Percentiles rank a stretch among this genome's conserved stretches.
Evolutionary conservation across 2,888 invertebrate species (phyloP).

Genomic region (Macrophya annulata): DNA sequence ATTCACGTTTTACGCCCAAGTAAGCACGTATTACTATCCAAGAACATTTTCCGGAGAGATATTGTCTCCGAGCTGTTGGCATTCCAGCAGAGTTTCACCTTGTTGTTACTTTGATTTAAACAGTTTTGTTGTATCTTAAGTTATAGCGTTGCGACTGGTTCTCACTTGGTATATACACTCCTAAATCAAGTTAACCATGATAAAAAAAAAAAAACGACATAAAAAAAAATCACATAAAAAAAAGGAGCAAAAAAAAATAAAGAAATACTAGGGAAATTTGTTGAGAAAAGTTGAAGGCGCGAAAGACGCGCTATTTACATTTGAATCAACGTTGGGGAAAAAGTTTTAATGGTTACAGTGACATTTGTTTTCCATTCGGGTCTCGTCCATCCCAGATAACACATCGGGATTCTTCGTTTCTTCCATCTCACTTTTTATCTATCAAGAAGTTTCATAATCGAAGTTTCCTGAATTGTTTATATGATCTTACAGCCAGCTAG

Average conservation of each 20-base stretch:
- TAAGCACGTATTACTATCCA: slow-evolving; percentile 39
- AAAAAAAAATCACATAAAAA: background rate
- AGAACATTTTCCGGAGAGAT: slow-evolving; percentile 23
- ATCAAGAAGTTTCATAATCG: slow-evolving; percentile 77
- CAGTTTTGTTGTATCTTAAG: background rate
- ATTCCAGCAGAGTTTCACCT: slow-evolving; percentile 8
- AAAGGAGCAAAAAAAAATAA: too few relatives aligned
- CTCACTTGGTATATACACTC: slow-evolving; percentile 18
- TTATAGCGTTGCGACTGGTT: background rate
- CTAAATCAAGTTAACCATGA: slow-evolving; percentile 16
- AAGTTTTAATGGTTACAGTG: slow-evolving; percentile 70
- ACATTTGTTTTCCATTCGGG: slow-evolving; percentile 66
- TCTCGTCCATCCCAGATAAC: slow-evolving; percentile 61
- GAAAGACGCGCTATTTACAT: slow-evolving; percentile 64
- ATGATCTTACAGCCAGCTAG: slow-evolving; percentile 58
- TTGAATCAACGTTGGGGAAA: slow-evolving; percentile 55
- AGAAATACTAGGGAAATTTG: background rate
- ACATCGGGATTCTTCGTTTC: slow-evolving; percentile 67
- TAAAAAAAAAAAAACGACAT: background rate
- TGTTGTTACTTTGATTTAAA: background rate
- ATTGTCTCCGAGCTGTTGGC: slow-evolving; percentile 39
- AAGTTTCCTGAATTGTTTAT: slow-evolving; percentile 78
- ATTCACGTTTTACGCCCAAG: slow-evolving; percentile 48
- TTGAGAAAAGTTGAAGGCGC: slow-evolving; percentile 41
- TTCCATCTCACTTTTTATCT: slow-evolving; percentile 67